phyloP scores from a whole-genome alignment of 2,113 vertebrate genomes.

The Dascyllus trimaculatus region DNA sequence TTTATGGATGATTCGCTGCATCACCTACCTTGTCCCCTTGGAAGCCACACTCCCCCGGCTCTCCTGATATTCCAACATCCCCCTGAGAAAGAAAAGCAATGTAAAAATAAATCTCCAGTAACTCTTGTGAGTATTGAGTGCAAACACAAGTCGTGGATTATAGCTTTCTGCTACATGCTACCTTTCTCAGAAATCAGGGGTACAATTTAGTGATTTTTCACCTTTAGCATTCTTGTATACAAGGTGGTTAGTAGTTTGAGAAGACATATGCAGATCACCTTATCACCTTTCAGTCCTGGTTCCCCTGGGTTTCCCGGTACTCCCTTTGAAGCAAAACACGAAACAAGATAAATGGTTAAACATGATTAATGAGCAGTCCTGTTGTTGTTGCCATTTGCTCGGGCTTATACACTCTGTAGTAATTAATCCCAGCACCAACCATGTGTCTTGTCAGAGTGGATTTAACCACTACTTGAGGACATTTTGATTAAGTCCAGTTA shows the following conservation, averaged over 20 bases:
- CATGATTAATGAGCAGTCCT: background rate
- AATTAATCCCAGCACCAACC: constrained; percentile 6
- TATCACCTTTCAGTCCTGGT: constrained; percentile 99
- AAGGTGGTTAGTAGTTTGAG: constrained; percentile 80
- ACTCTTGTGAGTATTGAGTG: no score
- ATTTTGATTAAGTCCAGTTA: background rate
- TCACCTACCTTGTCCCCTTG: constrained; percentile 95
- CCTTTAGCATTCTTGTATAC: background rate
- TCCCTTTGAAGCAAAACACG: constrained; percentile 86
- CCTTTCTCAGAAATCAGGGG: background rate
- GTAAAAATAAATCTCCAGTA: background rate
- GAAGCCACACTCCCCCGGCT: constrained; percentile 93
- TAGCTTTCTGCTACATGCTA: background rate
- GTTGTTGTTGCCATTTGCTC: background rate
- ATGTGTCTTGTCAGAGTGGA: background rate
- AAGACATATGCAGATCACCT: constrained; percentile 97
- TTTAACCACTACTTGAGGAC: background rate
- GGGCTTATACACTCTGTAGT: background rate
- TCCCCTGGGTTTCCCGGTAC: constrained; percentile 94
- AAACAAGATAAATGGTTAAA: background rate
- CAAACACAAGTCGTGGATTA: background rate
- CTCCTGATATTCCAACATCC: constrained; percentile 91
- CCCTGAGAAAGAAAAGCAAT: constrained; percentile 82
- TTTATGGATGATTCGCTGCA: constrained; percentile 2
- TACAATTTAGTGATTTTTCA: background rate